Evolutionary conservation across 2,888 invertebrate species (phyloP), one percentile per base, ranked within the genome.

Genomic region (Trissolcus brochymenae): DNA sequence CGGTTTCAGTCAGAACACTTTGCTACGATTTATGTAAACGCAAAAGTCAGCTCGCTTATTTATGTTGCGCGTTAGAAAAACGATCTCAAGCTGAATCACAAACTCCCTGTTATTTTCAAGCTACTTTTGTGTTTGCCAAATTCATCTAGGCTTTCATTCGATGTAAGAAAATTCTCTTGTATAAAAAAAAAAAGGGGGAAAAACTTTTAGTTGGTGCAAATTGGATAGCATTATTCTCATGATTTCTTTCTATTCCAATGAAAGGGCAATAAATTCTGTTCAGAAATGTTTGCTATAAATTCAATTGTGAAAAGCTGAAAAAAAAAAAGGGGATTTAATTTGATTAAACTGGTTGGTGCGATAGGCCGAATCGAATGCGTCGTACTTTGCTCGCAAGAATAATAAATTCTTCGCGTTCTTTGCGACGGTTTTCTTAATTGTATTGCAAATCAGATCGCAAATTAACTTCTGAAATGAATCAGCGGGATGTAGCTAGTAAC

Each of bases 11-110:
- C 74, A 54, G 71, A 71, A 75, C 71, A 70, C 74, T 49, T 75
- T 62, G 66, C 74, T 13, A 78, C 73, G 70, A 74, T 74, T 78
- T 75, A 78, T 67, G 78, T 74, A 67, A 74, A 76, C 60, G 70
- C 76, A 51, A 66, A 76, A 76, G 66, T 66, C 66, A 35, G 59
- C 71, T 67, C 67, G 53, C 67, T 67, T 71, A 77, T 77, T 73
- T 77, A 68, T 73, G 72, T 46, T 56, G 13, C 61, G 7, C 46
- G 62, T 51, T 62, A 43, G 59, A 72, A 61, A 71, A 76, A 72
- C 76, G 25, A 76, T 41, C 59, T 0, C 11, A 35, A 9, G 43
- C 29, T 59, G 61, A 75, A 75, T 54, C 57, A 68, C 59, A 53
- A 68, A 49, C 6, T 55, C 41, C 9, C 1, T 4, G 35, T 16